Base-by-base conservation (phyloP, 1,140 invertebrate genomes). In the Sitobion miscanthi region DNA sequence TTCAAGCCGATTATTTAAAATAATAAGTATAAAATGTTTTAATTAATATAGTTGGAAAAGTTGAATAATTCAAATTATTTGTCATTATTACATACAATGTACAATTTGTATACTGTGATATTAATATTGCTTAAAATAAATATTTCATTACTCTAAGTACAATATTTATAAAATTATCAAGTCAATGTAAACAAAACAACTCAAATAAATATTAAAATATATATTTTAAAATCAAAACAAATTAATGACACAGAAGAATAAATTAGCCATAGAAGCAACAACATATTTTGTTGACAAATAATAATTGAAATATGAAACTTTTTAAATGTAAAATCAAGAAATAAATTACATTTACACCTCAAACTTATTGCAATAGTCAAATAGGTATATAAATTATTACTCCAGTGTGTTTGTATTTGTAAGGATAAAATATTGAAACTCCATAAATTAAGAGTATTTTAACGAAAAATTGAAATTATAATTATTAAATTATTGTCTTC, bases 401-500 rank as follows among this genome's bases (percentile, higher is more conserved):
- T 35, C 54, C 30, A 52, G 45, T 88, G n/a, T 17, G n/a, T 88
- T 87, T 49, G 49, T 49, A 88, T 5, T 20, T 38, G 20, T 89
- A 57, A 42, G 57, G 21, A 77, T 77, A n/a, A 42, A 89, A 52
- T 52, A 52, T 52, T 52, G 3, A 52, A 11, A 20, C 47, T 52
- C 30, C 1, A 42, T 20, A 90, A 57, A 42, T 57, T 57, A 25
- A 30, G 20, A 85, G 21, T 14, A 69, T 69, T 30, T 17, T 42
- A 83, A 83, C 8, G 30, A 23, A 88, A 57, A 89, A 54, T 57
- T 25, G 0, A 21, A 17, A 47, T 0, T 35, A 8, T 54, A 35
- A 52, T n/a, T 8, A 52, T 88, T 52, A 25, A n/a, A 90, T 47
- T 69, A 90, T 90, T 90, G 89, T 38, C 90, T 45, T 54, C 90